Evolutionary conservation across 37 sponge, comb jelly and placozoan genomes (phyloP).

Genomic region (Amphimedon queenslandica): DNA sequence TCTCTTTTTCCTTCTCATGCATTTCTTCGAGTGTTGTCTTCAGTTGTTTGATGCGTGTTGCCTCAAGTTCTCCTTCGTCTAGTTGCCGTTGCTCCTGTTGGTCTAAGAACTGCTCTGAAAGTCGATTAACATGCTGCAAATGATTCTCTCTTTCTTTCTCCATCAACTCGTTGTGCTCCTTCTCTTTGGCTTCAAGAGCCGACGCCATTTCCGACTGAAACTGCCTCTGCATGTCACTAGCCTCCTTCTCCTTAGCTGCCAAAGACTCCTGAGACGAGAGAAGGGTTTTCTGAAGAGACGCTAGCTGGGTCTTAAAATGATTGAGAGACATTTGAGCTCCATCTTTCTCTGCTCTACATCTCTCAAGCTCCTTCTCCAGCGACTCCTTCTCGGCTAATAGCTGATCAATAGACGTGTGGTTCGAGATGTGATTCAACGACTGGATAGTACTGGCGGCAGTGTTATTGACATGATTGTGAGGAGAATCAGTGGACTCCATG

Average conservation of each 20-base stretch:
- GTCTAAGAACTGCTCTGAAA: slow-evolving; percentile 27
- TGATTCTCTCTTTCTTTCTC: slow-evolving; percentile 30
- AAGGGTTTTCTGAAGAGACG: too few relatives aligned
- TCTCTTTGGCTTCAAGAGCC: not conserved
- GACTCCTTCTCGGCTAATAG: not conserved
- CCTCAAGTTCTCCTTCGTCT: slow-evolving; percentile 48
- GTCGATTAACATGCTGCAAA: slow-evolving; percentile 25
- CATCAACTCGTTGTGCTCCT: not conserved
- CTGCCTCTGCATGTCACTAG: not conserved
- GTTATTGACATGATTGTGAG: not conserved
- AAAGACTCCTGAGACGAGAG: too few relatives aligned
- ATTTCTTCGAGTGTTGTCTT: slow-evolving; percentile 48
- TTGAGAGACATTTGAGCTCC: not conserved
- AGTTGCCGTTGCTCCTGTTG: not conserved
- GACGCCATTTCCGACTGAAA: slow-evolving; percentile 9
- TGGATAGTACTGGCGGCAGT: not conserved
- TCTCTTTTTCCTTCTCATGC: slow-evolving; percentile 34
- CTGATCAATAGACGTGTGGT: not conserved
- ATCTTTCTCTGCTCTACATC: not conserved
- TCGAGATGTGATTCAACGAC: too few relatives aligned
- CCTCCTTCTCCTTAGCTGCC: too few relatives aligned
- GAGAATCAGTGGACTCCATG: not conserved
- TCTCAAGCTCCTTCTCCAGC: not conserved
- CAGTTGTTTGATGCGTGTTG: slow-evolving; percentile 40
- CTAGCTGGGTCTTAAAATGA: not conserved